phyloP scores from a whole-genome alignment of 1,140 invertebrate genomes.

The Trissolcus basalis region DNA sequence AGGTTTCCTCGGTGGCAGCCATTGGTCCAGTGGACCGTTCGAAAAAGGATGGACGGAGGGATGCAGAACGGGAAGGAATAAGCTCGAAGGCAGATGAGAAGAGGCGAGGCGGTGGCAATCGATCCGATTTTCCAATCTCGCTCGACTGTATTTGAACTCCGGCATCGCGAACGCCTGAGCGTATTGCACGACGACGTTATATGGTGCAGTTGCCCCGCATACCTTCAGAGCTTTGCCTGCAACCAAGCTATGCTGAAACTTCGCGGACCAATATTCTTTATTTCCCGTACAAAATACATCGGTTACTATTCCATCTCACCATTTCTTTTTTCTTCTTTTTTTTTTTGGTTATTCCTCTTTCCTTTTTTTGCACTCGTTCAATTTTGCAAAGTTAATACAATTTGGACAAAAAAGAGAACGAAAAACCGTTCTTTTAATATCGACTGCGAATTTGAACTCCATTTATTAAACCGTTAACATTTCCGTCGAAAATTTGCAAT shows the following conservation, averaged over 20 bases:
- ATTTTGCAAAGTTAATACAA: no score
- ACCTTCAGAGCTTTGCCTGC: constrained; percentile 14
- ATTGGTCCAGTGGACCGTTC: constrained; percentile 48
- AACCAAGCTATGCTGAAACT: constrained; percentile 15
- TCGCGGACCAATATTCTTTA: constrained; percentile 33
- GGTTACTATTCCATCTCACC: constrained; percentile 24
- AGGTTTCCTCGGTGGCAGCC: constrained; percentile 30
- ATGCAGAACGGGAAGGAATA: constrained; percentile 13
- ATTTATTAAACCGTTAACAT: no score
- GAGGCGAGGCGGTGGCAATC: constrained; percentile 55
- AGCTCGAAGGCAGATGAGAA: constrained; percentile 33
- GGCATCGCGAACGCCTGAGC: constrained; percentile 43
- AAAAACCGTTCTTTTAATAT: no score
- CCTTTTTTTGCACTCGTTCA: no score
- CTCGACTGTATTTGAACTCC: constrained; percentile 67
- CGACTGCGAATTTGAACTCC: no score
- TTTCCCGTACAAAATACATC: constrained; percentile 30
- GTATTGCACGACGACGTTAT: constrained; percentile 26
- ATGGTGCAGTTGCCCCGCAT: constrained; percentile 13
- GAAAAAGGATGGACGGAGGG: constrained; percentile 36
- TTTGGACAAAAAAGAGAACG: no score
- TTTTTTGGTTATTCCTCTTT: no score
- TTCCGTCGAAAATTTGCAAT: no score
- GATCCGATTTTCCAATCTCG: constrained; percentile 72
- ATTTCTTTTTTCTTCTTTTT: no score